A percentile compares a stretch with the other conserved stretches of the same genome.
Conservation (phyloP, 2,888 invertebrate species). For the Camponotus fellah region DNA sequence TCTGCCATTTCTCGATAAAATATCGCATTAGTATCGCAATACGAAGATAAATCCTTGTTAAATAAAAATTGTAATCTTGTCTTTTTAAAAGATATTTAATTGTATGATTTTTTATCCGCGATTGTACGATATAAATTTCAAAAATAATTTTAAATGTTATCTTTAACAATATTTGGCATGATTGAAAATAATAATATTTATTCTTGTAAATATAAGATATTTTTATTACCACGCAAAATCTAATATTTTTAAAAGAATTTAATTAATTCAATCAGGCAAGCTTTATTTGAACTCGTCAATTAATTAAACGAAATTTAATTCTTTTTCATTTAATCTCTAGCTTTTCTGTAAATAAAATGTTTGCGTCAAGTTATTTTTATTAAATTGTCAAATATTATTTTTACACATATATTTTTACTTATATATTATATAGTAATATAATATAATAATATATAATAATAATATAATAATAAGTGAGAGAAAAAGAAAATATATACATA, state of each 20-base stretch:
- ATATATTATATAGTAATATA: not conserved
- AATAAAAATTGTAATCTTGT: not conserved
- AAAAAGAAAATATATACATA: no score
- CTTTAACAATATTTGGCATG: not conserved
- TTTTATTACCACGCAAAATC: not conserved
- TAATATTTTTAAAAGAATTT: not conserved
- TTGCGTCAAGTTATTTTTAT: not conserved
- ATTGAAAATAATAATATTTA: not conserved
- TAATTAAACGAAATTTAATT: not conserved
- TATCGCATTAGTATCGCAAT: not conserved
- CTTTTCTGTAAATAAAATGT: not conserved
- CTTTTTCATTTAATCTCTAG: not conserved
- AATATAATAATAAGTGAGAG: no score
- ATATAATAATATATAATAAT: no score
- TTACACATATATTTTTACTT: not conserved
- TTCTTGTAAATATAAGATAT: not conserved
- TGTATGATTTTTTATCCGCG: not conserved
- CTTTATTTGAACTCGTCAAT: not conserved
- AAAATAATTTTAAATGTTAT: constrained; percentile 20
- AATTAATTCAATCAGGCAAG: not conserved
- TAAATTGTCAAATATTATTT: not conserved
- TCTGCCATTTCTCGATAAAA: not conserved
- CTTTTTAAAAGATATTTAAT: not conserved
- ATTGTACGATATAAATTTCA: not conserved
- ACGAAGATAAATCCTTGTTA: not conserved